Evolutionary conservation across 2,888 invertebrate genomes (phyloP), one percentile per base, ranked within the genome.

Genomic region (Creontiades dilutus): DNA sequence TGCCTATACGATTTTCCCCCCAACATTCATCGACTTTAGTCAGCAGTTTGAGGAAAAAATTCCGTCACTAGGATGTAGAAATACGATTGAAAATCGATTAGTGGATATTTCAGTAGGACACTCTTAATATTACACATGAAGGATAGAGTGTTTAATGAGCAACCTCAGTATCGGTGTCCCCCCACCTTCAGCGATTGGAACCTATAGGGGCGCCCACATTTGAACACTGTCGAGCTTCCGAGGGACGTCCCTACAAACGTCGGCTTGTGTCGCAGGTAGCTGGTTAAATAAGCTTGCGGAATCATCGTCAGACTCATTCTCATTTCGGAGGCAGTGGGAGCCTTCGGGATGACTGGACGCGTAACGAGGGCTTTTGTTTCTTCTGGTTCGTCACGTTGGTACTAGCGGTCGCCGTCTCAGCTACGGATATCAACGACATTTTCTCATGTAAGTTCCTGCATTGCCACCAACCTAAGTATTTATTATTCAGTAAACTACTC

Each of bases 161-260:
- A 37, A 4, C 37, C 7, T 37, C 2, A 37, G 37, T 7, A 37
- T 37, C 37, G 37, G 37, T 4, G 2, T 2, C 7, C 37, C 37
- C 37, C 37, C 37, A 37, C 37, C 37, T 37, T 4, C 3, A 37
- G 7, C 37, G 37, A 37, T 37, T 37, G 68, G 23, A 68, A 68
- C 23, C 68, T 23, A 68, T 68, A 68, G 68, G 68, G 68, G 68
- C 27, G 23, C 68, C 68, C 68, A 4, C 68, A 68, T 68, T 12
- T 19, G 11, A 23, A 23, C 68, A 5, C 23, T 23, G 23, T 23
- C 68, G 23, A 23, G 27, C 11, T 7, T 12, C 57, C 1, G 68
- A 68, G 23, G 68, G 68, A 68, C 68, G 68, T 68, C 19, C 68
- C 23, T 19, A 68, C 0, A 27, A 68, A 0, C 12, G 11, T 23